Base-by-base conservation (phyloP, 92 coral and sea anemone species). In the Palythoa caribaeorum region DNA sequence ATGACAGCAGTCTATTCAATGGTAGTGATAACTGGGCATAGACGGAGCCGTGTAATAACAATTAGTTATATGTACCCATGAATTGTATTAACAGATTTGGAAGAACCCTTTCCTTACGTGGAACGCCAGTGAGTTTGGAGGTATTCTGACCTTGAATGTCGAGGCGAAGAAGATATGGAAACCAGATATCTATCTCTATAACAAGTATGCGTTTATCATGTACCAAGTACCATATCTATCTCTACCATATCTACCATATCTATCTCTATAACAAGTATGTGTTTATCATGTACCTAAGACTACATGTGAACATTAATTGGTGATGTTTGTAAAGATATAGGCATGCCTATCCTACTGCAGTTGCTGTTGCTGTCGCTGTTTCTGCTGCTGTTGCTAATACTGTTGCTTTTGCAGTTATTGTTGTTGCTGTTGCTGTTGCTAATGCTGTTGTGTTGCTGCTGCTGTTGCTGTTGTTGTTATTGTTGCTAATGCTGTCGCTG, bases 161-260 rank as follows among this genome's bases (percentile, higher is more conserved):
- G 92, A 95, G 38, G 88, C 93, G 9, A 60, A 19, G 2, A 90
- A 87, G 55, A 71, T 95, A 48, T 95, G 98, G 98, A 93, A 91
- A 76, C 98, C 98, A 68, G 98, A 95, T 63, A 87, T 95, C 55
- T 95, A 93, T 62, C 91, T 19, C 15, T 44, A 74, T 3, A 44
- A 74, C n/a, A 48, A 74, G 53, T 5, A 65, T 0, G 9, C 5
- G 71, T 59, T 59, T 59, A 4, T 59, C 28, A 28, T 14, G 65
- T 4, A 59, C 65, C 10, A 28, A 28, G 28, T 28, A 28, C 28
- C 28, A 28, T 28, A 28, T 28, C 28, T 28, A 28, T 28, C 28
- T 95, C 19, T 95, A 95, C 71, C 93, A n/a, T n/a, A n/a, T 93
- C 91, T 93, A 95, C 96, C 93, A 83, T 72, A 93, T 88, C 16